Evolutionary conservation across 2,113 vertebrate genomes (phyloP).

Genomic region (Siphamia tubifer): DNA sequence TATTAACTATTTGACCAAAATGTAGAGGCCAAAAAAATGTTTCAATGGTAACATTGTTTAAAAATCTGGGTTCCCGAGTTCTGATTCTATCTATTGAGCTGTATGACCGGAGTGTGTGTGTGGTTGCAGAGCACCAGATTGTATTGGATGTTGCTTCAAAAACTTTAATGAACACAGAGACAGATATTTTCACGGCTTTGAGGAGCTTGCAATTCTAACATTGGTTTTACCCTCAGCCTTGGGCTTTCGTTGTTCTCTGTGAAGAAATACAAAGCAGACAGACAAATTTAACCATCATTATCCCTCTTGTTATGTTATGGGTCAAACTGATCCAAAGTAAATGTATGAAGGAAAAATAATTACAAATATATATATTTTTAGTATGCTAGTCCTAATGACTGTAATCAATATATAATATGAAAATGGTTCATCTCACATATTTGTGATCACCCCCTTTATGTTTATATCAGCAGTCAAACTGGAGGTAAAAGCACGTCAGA

Average conservation of each 20-base stretch:
- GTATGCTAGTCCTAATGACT: too few species aligned
- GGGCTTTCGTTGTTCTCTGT: slow-evolving; percentile 75
- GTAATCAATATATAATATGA: too few species aligned
- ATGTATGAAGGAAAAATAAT: too few species aligned
- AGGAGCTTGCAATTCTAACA: slow-evolving; percentile 71
- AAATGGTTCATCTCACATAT: too few species aligned
- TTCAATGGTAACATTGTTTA: too few species aligned
- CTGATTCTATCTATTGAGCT: background rate
- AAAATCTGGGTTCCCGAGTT: background rate
- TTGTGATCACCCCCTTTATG: too few species aligned
- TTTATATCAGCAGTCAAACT: too few species aligned
- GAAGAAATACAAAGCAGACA: slow-evolving; percentile 31
- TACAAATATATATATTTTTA: too few species aligned
- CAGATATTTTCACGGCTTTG: slow-evolving; percentile 64
- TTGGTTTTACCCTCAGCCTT: slow-evolving; percentile 40
- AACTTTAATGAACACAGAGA: slow-evolving; percentile 62
- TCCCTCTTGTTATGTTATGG: too few species aligned
- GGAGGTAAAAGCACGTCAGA: too few species aligned
- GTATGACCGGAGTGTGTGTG: background rate
- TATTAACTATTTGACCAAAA: background rate
- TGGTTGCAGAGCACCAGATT: slow-evolving; percentile 12
- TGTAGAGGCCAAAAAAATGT: background rate
- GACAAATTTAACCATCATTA: background rate
- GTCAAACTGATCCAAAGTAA: too few species aligned
- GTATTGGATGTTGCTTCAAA: slow-evolving; percentile 1